A percentile compares a stretch with the other conserved stretches of the same genome.
Evolutionary conservation across 2,888 invertebrate species (phyloP).

Genomic region (Polymixis lichenea): DNA sequence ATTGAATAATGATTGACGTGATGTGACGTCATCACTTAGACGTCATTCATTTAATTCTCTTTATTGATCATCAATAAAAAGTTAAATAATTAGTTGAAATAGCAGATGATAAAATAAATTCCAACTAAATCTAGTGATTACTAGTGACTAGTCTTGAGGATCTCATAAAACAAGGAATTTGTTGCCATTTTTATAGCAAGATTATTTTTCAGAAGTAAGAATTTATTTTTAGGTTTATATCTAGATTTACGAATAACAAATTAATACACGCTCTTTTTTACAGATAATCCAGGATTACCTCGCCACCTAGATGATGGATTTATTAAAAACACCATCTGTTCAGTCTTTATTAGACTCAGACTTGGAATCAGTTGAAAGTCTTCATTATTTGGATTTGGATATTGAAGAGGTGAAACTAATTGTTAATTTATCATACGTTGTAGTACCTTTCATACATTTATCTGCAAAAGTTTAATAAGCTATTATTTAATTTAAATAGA

Average conservation of each 20-base stretch:
- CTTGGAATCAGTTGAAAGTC: conserved; percentile 92
- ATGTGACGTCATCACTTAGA: conserved; percentile 1
- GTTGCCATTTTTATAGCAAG: not conserved
- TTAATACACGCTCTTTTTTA: conserved; percentile 8
- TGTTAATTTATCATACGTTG: not conserved
- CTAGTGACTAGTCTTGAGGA: not conserved
- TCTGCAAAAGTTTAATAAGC: not conserved
- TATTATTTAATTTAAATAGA: not conserved
- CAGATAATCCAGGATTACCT: conserved; percentile 17
- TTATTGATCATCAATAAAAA: too few relatives aligned
- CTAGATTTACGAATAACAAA: too few relatives aligned
- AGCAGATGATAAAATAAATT: not conserved
- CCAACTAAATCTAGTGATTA: not conserved
- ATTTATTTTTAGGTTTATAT: not conserved
- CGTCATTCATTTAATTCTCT: too few relatives aligned
- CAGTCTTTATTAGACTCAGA: conserved; percentile 92
- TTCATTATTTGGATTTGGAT: conserved; percentile 92
- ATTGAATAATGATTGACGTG: not conserved
- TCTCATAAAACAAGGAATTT: not conserved
- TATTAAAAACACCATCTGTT: conserved; percentile 86
- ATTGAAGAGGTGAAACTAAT: conserved; percentile 92
- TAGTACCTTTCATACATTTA: not conserved
- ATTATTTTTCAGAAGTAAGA: not conserved
- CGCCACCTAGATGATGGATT: conserved; percentile 77
- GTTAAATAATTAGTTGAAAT: not conserved